Evolutionary conservation across 53 echinoderm and acorn worm species (phyloP), one percentile per base, ranked within the genome.

Genomic region (Crossaster papposus): DNA sequence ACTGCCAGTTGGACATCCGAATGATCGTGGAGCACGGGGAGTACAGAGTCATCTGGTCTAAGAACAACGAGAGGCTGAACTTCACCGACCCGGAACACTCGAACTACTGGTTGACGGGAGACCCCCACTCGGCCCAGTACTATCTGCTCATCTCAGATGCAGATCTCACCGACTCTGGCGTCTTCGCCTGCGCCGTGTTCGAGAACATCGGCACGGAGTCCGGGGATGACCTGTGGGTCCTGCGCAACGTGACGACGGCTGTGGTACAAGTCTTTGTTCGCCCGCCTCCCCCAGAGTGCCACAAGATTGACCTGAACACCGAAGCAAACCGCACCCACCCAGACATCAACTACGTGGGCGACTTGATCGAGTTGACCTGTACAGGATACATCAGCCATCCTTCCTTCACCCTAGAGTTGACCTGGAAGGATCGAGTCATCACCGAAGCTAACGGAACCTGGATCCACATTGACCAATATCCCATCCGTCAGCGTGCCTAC

Each of bases 21-120:
- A 51, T 22, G 17, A 13, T 92, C 24, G 50, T 82, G 54, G 81
- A 81, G 34, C 30, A 87, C 37, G 36, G 62, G 36, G 14, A 82
- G 1, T 92, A 81, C 26, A 70, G 35, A 65, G 74, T 89, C 14
- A 75, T 52, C 53, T 92, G 92, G 92, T 75, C 81, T 0, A 92
- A 83, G 28, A 83, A 92, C 64, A 52, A 78, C 17, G 26, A 24
- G 28, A 35, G 52, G 23, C 63, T 92, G 11, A 26, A 82, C 6
- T 82, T 82, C 6, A 73, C 89, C 18, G 81, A 92, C 31, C 81
- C 82, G 51, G 37, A 14, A 14, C 50, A 30, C 35, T 32, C 50
- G 63, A 65, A 74, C 18, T 92, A n/a, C 54, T 89, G 81, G 77
- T 54, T 50, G 78, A 51, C 82, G 22, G 83, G 88, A 28, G 89